Base-by-base conservation (phyloP, 2,888 invertebrate genomes). In the Idaea aversata region DNA sequence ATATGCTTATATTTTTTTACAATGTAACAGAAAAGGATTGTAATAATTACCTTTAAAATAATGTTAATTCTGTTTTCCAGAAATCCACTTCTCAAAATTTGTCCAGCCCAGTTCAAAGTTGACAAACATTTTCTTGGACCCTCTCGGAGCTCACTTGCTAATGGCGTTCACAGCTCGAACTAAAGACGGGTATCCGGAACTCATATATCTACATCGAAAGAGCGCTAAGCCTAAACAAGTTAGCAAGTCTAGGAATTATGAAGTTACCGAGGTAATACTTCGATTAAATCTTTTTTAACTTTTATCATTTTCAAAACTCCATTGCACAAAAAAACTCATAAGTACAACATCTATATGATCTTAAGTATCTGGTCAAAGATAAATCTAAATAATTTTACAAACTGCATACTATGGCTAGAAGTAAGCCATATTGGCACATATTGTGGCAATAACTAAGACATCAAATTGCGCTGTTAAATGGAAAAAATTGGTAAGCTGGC, bases 91-190 rank as follows among this genome's bases (percentile, higher is more conserved):
- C 68, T 93, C 95, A 57, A 96, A 96, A 80, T 94, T 93, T 77
- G 90, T 93, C 5, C 90, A 94, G 65, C 88, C 93, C 36, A 94
- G 93, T 69, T 93, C 94, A 70, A 95, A 94, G 76, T 82, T 97
- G 35, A 94, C 94, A 3, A 94, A 94, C 64, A 84, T 98, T 70
- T 97, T 96, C 80, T 88, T 98, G 64, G 98, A 99, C 86, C 97
- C 97, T 0, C 95, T 97, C 13, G 99, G 98, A 0, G 94, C 95
- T 78, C 98, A 99, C 86, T 90, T 98, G 6, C 93, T 99, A 16
- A 93, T 99, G 74, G 94, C 96, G 63, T 94, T 98, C 75, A 88
- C 95, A 4, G 94, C 95, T 0, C 95, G 94, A 75, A 93, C 91
- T 65, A 88, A 89, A 66, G 95, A 94, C 70, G 90, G 93, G 0